phyloP scores from a whole-genome alignment of 2,888 invertebrate genomes.

The Melieria picta region DNA sequence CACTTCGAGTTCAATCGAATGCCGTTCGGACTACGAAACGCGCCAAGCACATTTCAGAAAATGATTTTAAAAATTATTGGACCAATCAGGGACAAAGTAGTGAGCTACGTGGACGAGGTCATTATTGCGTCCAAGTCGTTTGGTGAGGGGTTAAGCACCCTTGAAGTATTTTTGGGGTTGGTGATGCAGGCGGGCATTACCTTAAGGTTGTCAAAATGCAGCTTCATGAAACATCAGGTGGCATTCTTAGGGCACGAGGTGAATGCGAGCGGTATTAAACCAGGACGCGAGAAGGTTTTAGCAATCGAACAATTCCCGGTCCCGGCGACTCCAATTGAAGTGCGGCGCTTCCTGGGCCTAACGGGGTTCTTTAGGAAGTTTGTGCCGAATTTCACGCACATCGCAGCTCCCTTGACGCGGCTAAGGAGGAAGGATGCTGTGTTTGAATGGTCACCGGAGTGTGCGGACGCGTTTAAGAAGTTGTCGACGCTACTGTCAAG shows the following conservation, averaged over 20 bases:
- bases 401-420: conserved; percentile 46
- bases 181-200: conserved; percentile 38
- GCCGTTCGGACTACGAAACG: conserved; percentile 39
- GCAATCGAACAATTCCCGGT: conserved; percentile 45
- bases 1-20: conserved; percentile 36
- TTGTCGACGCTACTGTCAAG: conserved; percentile 46
- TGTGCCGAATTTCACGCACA: conserved; percentile 43
- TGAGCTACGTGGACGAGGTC: conserved; percentile 35
- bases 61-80: conserved; percentile 37
- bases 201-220: conserved; percentile 44
- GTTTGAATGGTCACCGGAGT: conserved; percentile 37
- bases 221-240: conserved; percentile 43
- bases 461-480: conserved; percentile 29
- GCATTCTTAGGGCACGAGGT: conserved; percentile 51
- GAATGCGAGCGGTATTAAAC: conserved; percentile 45
- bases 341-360: conserved; percentile 52
- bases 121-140: conserved; percentile 33
- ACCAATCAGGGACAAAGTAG: conserved; percentile 27
- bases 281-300: conserved; percentile 46
- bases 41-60: conserved; percentile 58
- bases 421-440: conserved; percentile 34
- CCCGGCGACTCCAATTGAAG: conserved; percentile 46
- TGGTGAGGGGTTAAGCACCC: conserved; percentile 32
- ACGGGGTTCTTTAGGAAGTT: conserved; percentile 54
- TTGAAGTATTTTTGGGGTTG: conserved; percentile 34